Base-by-base conservation (phyloP, 2,113 vertebrate species). In the Ploceus nigricollis region DNA sequence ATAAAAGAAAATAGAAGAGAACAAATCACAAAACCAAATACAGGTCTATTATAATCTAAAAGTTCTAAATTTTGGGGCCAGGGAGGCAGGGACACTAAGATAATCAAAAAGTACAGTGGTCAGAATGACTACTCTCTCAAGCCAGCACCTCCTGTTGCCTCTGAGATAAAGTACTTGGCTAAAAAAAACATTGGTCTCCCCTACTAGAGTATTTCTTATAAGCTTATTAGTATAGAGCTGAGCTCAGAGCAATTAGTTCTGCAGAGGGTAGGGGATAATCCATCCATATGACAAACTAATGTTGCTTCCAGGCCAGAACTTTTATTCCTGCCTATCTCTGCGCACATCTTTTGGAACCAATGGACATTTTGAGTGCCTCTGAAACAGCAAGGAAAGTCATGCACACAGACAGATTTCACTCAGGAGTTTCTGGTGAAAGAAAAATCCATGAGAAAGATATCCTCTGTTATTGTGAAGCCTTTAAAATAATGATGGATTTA, bases 11-110 rank as follows among this genome's bases (percentile, higher is more conserved):
- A 54, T 9, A 64, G 24, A 44, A 33, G 13, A 47, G 5, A 72
- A 10, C 4, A 50, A 35, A 73, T 20, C 30, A 60, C 7, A 40
- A 25, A 53, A 7, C 7, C 11, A 47, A 72, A 35, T 11, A 15
- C 4, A 20, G 10, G 4, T 40, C 16, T 82, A 3, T 33, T 68
- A 18, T 90, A 47, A 77, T 25, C 5, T 51, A 35, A 57, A 15
- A 56, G 11, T 28, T 70, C 20, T 42, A 60, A 44, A 79, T 58
- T 33, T 6, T 64, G 10, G 33, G 8, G 11, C 4, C 1, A 1
- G 7, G 3, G 5, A 11, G 11, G 4, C 0, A 0, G 13, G 9
- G 9, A 61, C 0, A 0, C 4, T 33, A 50, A 68, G 48, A 71
- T 7, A 57, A 57, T 9, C 1, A 79, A 82, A 75, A 71, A 10